Conservation (phyloP, 1,140 invertebrate species). For the Contarinia nasturtii region DNA sequence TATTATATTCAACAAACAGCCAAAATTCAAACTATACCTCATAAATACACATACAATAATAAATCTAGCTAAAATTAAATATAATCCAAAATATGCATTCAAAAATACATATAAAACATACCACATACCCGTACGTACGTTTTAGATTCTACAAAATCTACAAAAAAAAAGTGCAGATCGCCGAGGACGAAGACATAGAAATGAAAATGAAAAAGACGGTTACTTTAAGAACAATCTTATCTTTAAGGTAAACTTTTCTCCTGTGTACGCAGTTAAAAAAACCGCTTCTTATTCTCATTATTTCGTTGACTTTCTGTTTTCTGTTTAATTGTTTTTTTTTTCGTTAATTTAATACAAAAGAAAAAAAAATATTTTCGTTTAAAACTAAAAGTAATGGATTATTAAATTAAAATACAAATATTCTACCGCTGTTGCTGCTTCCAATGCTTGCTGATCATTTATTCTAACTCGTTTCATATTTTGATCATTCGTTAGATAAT, state of each 20-base stretch:
- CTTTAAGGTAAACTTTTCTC: constrained; percentile 71
- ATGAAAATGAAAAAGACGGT: constrained; percentile 82
- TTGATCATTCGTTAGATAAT: no score
- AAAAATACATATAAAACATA: background rate
- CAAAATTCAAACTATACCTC: no score
- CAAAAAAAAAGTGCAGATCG: constrained; percentile 90
- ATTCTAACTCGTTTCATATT: no score
- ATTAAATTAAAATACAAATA: no score
- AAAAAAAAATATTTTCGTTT: background rate
- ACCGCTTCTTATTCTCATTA: background rate
- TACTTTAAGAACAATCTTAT: constrained; percentile 89
- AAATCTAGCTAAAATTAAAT: background rate
- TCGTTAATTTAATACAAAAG: background rate
- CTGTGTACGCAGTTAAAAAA: background rate
- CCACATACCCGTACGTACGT: constrained; percentile 10
- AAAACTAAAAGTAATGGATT: background rate
- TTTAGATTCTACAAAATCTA: constrained; percentile 91
- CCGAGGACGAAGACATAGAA: constrained; percentile 65
- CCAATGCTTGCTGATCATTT: no score
- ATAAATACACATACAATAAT: background rate
- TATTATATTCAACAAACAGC: background rate
- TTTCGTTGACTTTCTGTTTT: background rate
- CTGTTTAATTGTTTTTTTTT: background rate
- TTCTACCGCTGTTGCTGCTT: no score
- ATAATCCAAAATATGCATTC: background rate